A percentile compares a stretch with the other conserved stretches of the same genome.
Evolutionary conservation across 2,113 vertebrate genomes (phyloP).

Genomic region (Sclerurus mexicanus): DNA sequence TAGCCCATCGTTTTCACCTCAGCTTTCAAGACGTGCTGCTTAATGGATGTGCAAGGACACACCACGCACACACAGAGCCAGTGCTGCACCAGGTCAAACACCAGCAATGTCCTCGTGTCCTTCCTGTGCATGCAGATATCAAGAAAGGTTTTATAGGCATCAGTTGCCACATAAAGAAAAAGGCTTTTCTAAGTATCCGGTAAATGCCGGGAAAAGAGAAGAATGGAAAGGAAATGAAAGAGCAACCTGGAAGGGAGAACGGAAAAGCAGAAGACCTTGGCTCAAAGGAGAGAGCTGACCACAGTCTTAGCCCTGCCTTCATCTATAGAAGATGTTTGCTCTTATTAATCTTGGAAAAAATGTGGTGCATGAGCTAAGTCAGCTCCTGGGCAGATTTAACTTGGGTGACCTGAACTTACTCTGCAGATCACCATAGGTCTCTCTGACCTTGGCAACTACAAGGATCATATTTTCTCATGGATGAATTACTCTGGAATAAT

Average conservation of each 20-base stretch:
- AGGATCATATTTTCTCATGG: conserved; percentile 56
- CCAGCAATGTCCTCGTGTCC: neutral
- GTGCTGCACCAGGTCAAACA: rapidly evolving
- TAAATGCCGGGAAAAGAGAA: neutral
- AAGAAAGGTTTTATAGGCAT: neutral
- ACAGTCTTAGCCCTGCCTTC: neutral
- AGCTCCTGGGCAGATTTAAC: conserved; percentile 39
- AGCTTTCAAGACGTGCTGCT: neutral
- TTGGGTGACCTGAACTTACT: conserved; percentile 39
- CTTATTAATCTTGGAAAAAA: conserved; percentile 51
- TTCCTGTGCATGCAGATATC: neutral
- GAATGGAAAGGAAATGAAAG: conserved; percentile 25
- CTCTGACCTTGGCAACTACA: conserved; percentile 57
- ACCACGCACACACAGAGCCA: rapidly evolving
- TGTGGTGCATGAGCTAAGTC: conserved; percentile 1
- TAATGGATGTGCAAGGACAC: neutral
- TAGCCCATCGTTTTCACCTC: neutral
- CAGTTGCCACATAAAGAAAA: neutral
- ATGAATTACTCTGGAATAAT: conserved; percentile 53
- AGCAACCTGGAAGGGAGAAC: conserved; percentile 22
- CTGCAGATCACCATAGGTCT: conserved; percentile 43
- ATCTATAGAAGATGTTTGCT: conserved; percentile 45
- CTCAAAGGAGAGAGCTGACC: neutral
- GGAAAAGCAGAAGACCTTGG: neutral
- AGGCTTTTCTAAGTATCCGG: neutral